Conservation (phyloP, 2,888 invertebrate genomes). For the Trisateles emortualis region DNA sequence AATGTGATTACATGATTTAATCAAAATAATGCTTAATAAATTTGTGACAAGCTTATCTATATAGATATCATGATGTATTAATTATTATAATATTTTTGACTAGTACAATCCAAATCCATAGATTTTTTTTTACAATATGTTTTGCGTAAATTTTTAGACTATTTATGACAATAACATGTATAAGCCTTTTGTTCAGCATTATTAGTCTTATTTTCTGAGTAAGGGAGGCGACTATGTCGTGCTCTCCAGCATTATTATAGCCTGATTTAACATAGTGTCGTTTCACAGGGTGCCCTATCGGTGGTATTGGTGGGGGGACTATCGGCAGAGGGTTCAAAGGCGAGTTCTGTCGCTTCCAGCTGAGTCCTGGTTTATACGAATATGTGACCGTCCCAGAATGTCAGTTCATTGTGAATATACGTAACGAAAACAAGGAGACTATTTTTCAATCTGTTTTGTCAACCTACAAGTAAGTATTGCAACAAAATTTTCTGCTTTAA, state of each 20-base stretch:
- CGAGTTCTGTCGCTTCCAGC: conserved; percentile 96
- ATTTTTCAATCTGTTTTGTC: conserved; percentile 93
- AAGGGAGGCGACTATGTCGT: too few species aligned
- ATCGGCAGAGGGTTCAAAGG: conserved; percentile 97
- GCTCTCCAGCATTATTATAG: too few species aligned
- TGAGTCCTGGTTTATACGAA: conserved; percentile 96
- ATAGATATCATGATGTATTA: too few species aligned
- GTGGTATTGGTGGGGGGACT: conserved; percentile 87
- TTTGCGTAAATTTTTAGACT: too few species aligned
- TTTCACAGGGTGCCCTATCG: conserved; percentile 87
- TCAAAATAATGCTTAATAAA: neutral
- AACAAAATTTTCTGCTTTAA: neutral
- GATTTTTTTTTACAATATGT: too few species aligned
- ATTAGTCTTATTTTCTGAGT: too few species aligned
- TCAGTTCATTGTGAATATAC: conserved; percentile 96
- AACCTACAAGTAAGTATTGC: conserved; percentile 89
- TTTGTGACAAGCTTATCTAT: too few species aligned
- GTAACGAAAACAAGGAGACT: conserved; percentile 88
- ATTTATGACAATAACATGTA: too few species aligned
- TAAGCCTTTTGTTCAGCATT: too few species aligned
- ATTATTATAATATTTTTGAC: too few species aligned
- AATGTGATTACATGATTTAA: neutral
- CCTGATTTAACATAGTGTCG: conserved; percentile 12
- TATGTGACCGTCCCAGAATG: conserved; percentile 94
- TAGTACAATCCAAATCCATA: too few species aligned